phyloP scores from a whole-genome alignment of 1,140 invertebrate genomes.

The Apis florea region DNA sequence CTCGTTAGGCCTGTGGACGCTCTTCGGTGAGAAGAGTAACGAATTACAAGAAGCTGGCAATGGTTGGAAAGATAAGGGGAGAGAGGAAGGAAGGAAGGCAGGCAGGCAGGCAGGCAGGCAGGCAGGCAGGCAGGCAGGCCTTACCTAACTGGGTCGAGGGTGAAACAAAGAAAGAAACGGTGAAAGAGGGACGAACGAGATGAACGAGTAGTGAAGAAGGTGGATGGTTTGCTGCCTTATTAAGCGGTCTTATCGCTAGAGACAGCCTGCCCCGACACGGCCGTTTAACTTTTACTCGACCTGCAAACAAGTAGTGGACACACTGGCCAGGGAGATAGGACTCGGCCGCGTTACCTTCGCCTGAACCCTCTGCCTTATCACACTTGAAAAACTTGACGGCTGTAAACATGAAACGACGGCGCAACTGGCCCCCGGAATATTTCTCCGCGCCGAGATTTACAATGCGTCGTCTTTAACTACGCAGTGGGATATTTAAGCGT shows the following conservation, averaged over 20 bases:
- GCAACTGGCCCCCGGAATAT: slow-evolving; percentile 39
- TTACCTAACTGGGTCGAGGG: slow-evolving; percentile 54
- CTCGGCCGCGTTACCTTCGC: slow-evolving; percentile 32
- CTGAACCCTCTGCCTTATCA: slow-evolving; percentile 50
- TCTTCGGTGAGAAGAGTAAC: slow-evolving; percentile 19
- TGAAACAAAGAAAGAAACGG: slow-evolving; percentile 49
- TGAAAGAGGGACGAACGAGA: slow-evolving; percentile 29
- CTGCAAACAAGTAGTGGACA: slow-evolving; percentile 64
- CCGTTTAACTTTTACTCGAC: slow-evolving; percentile 70
- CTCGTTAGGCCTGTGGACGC: slow-evolving; percentile 31
- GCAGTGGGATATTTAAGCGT: slow-evolving; percentile 31
- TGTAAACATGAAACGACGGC: slow-evolving; percentile 59
- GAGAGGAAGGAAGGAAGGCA: background rate
- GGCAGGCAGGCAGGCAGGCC: no score
- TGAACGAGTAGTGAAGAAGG: slow-evolving; percentile 44
- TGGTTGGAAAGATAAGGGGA: slow-evolving; percentile 50
- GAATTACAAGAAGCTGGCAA: slow-evolving; percentile 38
- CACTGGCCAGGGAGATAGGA: slow-evolving; percentile 52
- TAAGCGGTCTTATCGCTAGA: slow-evolving; percentile 66
- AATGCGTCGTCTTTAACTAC: slow-evolving; percentile 41
- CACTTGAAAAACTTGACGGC: slow-evolving; percentile 60
- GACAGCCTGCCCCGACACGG: slow-evolving; percentile 54
- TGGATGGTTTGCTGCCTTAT: slow-evolving; percentile 62
- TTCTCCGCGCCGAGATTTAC: slow-evolving; percentile 49
- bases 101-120: no score